Evolutionary conservation across 1,140 invertebrate genomes (phyloP).

Genomic region (Zaprionus africanus): DNA sequence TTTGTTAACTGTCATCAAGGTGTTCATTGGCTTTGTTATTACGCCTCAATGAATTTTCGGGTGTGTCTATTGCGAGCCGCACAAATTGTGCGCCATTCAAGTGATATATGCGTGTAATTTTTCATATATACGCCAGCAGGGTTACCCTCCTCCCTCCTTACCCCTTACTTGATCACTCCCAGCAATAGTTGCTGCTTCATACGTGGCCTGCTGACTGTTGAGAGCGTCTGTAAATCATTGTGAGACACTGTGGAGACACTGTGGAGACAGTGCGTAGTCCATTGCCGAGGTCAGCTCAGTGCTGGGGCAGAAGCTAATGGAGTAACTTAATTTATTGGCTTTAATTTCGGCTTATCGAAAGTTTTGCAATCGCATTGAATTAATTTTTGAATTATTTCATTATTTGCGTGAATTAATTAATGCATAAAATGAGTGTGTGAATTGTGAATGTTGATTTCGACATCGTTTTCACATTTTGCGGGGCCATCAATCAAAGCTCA

Average conservation of each 20-base stretch:
- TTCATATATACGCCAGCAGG: conserved; percentile 43
- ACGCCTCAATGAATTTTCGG: conserved; percentile 75
- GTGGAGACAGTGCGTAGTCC: not conserved
- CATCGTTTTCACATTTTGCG: conserved; percentile 1
- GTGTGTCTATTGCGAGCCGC: conserved; percentile 27
- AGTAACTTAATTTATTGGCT: conserved; percentile 40
- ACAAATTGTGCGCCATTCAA: conserved; percentile 59
- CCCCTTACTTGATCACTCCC: not conserved
- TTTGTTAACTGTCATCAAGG: conserved; percentile 79
- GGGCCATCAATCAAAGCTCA: not conserved
- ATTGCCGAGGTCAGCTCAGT: conserved; percentile 14
- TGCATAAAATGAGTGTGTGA: not conserved
- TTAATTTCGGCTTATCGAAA: conserved; percentile 37
- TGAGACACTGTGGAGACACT: conserved; percentile 34
- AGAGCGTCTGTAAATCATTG: conserved; percentile 47
- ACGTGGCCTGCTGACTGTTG: conserved; percentile 35
- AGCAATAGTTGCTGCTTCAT: conserved; percentile 4
- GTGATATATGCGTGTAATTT: conserved; percentile 59
- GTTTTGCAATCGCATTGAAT: not conserved
- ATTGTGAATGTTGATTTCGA: not conserved
- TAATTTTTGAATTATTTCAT: not conserved
- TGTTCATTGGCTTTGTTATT: conserved; percentile 82
- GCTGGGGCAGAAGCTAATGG: conserved; percentile 31
- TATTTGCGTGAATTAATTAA: not conserved
- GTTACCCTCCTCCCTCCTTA: not conserved